phyloP scores from a whole-genome alignment of 2,797 vertebrate species.

The Sus cebifrons region DNA sequence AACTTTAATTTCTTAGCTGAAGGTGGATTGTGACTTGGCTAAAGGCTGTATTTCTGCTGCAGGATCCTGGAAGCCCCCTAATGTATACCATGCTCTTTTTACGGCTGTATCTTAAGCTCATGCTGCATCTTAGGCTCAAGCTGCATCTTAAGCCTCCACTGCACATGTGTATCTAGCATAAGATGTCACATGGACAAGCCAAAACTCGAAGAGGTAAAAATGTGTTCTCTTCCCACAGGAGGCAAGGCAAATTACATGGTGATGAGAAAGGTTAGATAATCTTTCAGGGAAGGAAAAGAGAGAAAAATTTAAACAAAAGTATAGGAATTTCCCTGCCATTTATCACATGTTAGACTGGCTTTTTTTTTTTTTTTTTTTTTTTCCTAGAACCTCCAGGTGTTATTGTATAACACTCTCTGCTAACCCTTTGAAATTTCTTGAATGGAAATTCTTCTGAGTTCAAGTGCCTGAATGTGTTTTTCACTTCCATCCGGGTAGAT shows the following conservation, averaged over 20 bases:
- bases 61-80: background rate
- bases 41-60: fast-evolving
- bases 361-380: background rate
- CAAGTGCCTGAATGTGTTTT: background rate
- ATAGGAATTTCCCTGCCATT: background rate
- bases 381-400: background rate
- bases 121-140: background rate
- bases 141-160: background rate
- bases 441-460: background rate
- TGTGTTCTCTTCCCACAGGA: background rate
- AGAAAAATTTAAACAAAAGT: background rate
- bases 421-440: background rate
- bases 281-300: background rate
- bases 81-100: background rate
- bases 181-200: background rate
- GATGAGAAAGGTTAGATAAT: background rate
- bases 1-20: background rate
- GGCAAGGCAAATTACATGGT: background rate
- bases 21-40: background rate
- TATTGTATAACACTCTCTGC: background rate
- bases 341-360: background rate
- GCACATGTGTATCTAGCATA: no score
- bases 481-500: background rate
- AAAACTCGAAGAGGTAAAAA: background rate
- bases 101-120: background rate